A percentile compares a stretch with the other conserved stretches of the same genome.
phyloP scores from a whole-genome alignment of 2,797 vertebrate species.

The Arrhamphus sclerolepis region DNA sequence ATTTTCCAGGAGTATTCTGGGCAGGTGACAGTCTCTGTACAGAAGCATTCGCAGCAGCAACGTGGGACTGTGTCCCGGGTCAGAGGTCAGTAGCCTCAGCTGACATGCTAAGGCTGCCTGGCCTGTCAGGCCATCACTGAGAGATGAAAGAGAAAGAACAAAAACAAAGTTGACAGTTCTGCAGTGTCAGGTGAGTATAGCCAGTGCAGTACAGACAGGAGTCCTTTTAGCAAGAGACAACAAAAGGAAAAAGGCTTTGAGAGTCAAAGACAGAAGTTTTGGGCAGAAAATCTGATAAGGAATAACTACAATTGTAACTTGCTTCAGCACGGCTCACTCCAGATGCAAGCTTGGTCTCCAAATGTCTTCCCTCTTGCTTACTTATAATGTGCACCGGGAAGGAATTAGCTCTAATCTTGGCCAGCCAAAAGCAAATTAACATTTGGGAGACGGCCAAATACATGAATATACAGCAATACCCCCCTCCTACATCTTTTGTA shows the following conservation, averaged over 20 bases:
- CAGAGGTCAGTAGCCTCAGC: slow-evolving; percentile 90
- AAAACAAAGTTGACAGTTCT: slow-evolving; percentile 83
- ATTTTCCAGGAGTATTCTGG: slow-evolving; percentile 86
- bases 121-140: slow-evolving; percentile 84
- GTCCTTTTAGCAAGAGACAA: slow-evolving; percentile 56
- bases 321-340: slow-evolving; percentile 77
- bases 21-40: slow-evolving; percentile 86
- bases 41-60: slow-evolving; percentile 89
- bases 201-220: slow-evolving; percentile 61
- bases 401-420: slow-evolving; percentile 90
- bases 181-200: slow-evolving; percentile 85
- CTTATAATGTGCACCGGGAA: slow-evolving; percentile 84
- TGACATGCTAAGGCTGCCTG: slow-evolving; percentile 83
- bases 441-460: slow-evolving; percentile 87
- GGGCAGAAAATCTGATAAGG: slow-evolving; percentile 77
- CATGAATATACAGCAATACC: slow-evolving; percentile 85
- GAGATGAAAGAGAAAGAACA: slow-evolving; percentile 54
- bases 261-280: slow-evolving; percentile 46
- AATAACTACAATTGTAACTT: slow-evolving; percentile 72
- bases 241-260: slow-evolving; percentile 34
- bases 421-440: slow-evolving; percentile 91
- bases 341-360: slow-evolving; percentile 80
- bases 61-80: slow-evolving; percentile 86
- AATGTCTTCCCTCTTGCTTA: slow-evolving; percentile 84
- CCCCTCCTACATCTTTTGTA: slow-evolving; percentile 78